These are phyloP conservation scores for Acheta domesticus DNA, from an alignment of 2,888 invertebrate species.

Conservation along the genomic window DNA sequence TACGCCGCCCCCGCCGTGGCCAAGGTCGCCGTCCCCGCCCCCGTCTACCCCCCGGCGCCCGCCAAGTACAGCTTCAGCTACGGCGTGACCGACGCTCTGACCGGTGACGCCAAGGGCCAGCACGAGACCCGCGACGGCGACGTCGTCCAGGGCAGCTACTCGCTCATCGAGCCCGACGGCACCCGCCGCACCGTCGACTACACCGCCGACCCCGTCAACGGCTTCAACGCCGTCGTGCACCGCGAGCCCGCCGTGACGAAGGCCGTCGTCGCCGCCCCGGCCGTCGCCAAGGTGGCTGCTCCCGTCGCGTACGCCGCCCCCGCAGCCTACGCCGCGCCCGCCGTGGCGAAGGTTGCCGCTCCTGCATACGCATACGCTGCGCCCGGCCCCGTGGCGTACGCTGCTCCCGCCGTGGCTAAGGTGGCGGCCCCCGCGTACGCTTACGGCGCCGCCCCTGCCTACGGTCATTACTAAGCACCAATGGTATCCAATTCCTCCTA, in stretches of 20 bases:
- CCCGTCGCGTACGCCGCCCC: conserved; percentile 35
- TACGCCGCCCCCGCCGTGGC: conserved; percentile 35
- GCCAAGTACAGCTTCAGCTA: conserved; percentile 37
- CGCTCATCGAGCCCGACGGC: conserved; percentile 33
- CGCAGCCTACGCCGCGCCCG: conserved; percentile 34
- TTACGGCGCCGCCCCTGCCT: conserved; percentile 35
- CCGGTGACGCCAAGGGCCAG: conserved; percentile 37
- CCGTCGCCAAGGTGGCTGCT: conserved; percentile 34
- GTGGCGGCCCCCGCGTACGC: background rate
- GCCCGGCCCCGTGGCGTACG: conserved; percentile 38
- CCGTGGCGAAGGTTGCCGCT: conserved; percentile 36
- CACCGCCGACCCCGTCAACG: conserved; percentile 38
- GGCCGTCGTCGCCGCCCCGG: conserved; percentile 42
- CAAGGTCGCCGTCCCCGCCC: conserved; percentile 36
- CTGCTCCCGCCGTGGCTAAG: conserved; percentile 38
- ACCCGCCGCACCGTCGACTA: conserved; percentile 42
- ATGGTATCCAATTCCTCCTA: background rate
- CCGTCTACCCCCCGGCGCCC: background rate
- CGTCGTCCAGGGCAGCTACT: conserved; percentile 36
- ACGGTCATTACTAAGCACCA: conserved; percentile 24
- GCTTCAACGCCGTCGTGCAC: conserved; percentile 35
- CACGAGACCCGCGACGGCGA: conserved; percentile 33
- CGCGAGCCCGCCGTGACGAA: conserved; percentile 41
- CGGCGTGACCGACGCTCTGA: conserved; percentile 37
- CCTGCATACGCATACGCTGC: background rate